These are phyloP conservation scores for Leguminivora glycinivorella DNA, from an alignment of 1,140 invertebrate species.

Conservation along the genomic window DNA sequence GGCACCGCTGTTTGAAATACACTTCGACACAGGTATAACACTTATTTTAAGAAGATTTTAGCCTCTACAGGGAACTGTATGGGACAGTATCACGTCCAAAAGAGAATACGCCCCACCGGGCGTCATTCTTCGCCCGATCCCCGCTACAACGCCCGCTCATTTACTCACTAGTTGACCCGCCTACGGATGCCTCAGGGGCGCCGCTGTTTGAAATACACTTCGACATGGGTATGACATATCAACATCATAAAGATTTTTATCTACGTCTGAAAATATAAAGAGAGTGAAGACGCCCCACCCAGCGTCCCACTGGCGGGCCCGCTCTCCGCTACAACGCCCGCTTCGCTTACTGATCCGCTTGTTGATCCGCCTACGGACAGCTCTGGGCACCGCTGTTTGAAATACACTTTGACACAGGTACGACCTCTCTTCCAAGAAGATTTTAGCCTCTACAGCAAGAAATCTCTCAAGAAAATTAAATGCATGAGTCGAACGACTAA, in stretches of 20 bases:
- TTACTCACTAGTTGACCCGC: constrained; percentile 69
- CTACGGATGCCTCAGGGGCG: constrained; percentile 31
- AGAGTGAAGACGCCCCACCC: constrained; percentile 88
- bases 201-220: constrained; percentile 62
- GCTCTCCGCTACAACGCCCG: constrained; percentile 88
- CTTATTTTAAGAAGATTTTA: no score
- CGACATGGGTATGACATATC: constrained; percentile 80
- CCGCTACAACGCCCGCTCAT: constrained; percentile 88
- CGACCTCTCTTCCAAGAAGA: constrained; percentile 51
- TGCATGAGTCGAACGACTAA: no score
- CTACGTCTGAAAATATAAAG: no score
- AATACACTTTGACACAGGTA: constrained; percentile 73
- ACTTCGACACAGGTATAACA: constrained; percentile 79
- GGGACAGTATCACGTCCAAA: no score
- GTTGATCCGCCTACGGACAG: constrained; percentile 38
- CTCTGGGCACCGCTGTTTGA: constrained; percentile 48
- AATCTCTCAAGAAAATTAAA: no score
- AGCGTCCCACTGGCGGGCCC: constrained; percentile 69
- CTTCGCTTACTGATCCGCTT: constrained; percentile 81
- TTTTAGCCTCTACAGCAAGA: no score
- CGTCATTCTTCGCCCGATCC: constrained; percentile 88
- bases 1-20: constrained; percentile 55
- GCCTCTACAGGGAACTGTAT: no score
- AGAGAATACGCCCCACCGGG: constrained; percentile 87
- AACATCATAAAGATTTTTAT: no score